Evolutionary conservation across 2,113 vertebrate genomes (phyloP), one percentile per base, ranked within the genome.

Genomic region (Euleptes europaea): DNA sequence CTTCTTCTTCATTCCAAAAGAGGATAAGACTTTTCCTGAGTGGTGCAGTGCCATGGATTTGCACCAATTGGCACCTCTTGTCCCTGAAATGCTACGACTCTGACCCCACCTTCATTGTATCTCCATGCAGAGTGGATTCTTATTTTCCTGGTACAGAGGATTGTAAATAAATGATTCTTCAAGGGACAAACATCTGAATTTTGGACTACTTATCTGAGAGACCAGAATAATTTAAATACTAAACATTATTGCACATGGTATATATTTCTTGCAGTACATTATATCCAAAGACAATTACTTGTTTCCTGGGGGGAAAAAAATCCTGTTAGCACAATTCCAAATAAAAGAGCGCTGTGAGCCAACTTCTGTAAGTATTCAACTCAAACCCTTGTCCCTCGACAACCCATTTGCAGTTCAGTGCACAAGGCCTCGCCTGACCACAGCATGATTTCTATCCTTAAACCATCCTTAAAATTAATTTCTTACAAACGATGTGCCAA

Each of bases 391-490:
- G 67, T 80, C 31, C 49, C 14, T 2, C 0, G 33, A 79, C 23
- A 38, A 74, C 72, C 72, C 63, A 49, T 82, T 47, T 82, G 70
- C 86, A 86, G 67, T 75, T 31, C 78, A 83, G 89, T 1, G 42
- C 83, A 60, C 75, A 44, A 26, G 17, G 49, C 40, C 49, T 60
- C 65, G 12, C 78, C 44, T 83, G 76, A 88, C 79, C 84, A 73
- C 60, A 31, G 38, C 0, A 3, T 47, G 49, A 71, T 84, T 88
- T 84, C 80, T 83, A 65, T 88, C 86, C 87, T 83, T 88, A 87
- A 89, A 74, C 67, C 54, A 84, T 7, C 42, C 85, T 93, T 92
- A 90, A 91, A 90, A 90, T 88, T 88, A 93, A 93, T 94, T 93
- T 95, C 87, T 78, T 85, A 78, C 80, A 51, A 89, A 88, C 44